Conservation (phyloP, 2,113 vertebrate genomes). For the Xyrauchen texanus region DNA sequence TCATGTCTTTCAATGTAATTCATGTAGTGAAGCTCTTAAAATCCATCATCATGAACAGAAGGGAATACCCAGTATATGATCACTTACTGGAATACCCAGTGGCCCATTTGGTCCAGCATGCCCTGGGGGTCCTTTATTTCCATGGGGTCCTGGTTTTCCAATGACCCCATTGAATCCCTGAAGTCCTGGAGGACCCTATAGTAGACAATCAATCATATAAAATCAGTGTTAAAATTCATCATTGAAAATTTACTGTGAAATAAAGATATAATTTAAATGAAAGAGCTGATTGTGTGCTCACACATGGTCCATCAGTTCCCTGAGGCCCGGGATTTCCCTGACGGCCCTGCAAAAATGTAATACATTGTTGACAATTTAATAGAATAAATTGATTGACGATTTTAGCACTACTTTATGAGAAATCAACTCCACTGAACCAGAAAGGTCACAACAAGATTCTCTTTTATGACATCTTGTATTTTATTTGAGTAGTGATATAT, state of each 20-base stretch:
- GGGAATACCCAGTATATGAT: conserved; percentile 21
- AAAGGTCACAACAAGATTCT: neutral
- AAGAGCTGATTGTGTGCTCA: conserved; percentile 66
- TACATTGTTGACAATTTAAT: neutral
- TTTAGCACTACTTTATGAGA: conserved; percentile 5
- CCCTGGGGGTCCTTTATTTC: conserved; percentile 73
- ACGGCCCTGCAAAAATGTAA: conserved; percentile 74
- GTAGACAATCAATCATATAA: neutral
- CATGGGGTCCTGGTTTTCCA: conserved; percentile 77
- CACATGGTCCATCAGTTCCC: conserved; percentile 77
- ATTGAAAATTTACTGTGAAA: conserved; percentile 3
- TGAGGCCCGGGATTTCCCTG: conserved; percentile 76
- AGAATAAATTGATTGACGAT: too few species aligned
- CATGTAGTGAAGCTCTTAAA: neutral
- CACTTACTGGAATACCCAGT: conserved; percentile 80
- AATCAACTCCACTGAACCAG: neutral
- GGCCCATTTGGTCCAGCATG: conserved; percentile 69
- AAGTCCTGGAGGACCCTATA: conserved; percentile 77
- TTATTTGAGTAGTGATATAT: neutral
- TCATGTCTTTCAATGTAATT: neutral
- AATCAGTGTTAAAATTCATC: neutral
- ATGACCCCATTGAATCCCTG: conserved; percentile 68
- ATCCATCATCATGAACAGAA: neutral
- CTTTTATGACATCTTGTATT: neutral
- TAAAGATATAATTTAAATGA: neutral